Conservation (phyloP, 1,140 invertebrate species). For the Frieseomelitta varia region DNA sequence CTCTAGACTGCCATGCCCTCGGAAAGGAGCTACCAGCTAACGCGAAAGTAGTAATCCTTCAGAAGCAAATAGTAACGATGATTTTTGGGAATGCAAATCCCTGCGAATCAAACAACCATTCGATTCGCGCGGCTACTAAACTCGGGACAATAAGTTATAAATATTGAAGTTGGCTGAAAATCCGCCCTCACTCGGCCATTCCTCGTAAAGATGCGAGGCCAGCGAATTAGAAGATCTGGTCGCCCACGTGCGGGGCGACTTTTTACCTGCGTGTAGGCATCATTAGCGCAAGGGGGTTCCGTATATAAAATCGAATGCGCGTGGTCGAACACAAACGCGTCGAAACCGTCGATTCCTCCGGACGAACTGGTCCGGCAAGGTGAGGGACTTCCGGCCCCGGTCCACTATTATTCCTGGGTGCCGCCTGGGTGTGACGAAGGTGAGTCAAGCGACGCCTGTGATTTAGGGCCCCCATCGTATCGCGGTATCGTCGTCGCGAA, state of each 20-base stretch:
- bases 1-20: too few relatives aligned
- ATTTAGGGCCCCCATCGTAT: constrained; percentile 9
- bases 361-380: constrained; percentile 59
- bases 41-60: neutral
- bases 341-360: constrained; percentile 69
- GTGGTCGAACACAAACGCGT: constrained; percentile 38
- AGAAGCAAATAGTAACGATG: neutral
- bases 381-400: constrained; percentile 74
- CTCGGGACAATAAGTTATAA: constrained; percentile 80
- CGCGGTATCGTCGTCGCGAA: neutral
- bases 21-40: too few relatives aligned
- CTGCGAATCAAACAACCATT: neutral
- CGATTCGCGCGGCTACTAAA: constrained; percentile 53
- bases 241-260: constrained; percentile 74
- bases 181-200: constrained; percentile 53
- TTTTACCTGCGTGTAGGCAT: constrained; percentile 73
- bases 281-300: constrained; percentile 72
- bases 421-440: constrained; percentile 74
- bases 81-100: too few relatives aligned
- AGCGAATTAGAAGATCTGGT: constrained; percentile 74
- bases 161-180: constrained; percentile 76
- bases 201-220: constrained; percentile 37
- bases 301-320: constrained; percentile 48
- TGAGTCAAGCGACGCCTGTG: constrained; percentile 29
- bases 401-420: constrained; percentile 73